These are phyloP conservation scores for Pungitius pungitius DNA, from an alignment of 2,113 vertebrate genomes.

Conservation along the genomic window DNA sequence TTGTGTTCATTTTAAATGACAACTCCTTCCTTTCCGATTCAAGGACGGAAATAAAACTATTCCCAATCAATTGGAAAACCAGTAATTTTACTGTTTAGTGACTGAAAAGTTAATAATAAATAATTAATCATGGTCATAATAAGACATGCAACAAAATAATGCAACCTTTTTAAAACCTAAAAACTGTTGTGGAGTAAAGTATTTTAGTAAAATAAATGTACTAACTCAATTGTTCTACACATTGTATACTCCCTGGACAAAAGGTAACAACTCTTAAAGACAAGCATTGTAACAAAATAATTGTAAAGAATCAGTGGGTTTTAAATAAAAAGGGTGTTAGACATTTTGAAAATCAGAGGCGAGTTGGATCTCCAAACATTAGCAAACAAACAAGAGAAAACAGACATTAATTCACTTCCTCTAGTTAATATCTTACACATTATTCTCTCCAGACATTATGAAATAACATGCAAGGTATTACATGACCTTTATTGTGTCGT, in stretches of 20 bases:
- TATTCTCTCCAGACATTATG: neutral
- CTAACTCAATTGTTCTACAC: neutral
- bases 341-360: neutral
- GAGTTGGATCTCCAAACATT: neutral
- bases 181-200: neutral
- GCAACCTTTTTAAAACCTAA: neutral
- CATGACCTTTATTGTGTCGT: neutral
- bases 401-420: neutral
- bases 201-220: neutral
- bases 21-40: neutral
- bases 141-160: neutral
- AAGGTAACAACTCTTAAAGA: neutral
- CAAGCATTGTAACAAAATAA: neutral
- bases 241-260: neutral
- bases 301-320: neutral
- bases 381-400: conserved; percentile 1
- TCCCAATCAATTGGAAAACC: neutral
- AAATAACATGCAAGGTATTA: neutral
- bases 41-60: neutral
- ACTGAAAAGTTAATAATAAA: neutral
- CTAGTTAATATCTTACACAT: neutral
- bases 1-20: neutral
- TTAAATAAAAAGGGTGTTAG: neutral
- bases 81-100: neutral
- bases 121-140: neutral